Evolutionary conservation across 2,797 vertebrate species (phyloP).

Genomic region (Eupleurogrammus muticus): DNA sequence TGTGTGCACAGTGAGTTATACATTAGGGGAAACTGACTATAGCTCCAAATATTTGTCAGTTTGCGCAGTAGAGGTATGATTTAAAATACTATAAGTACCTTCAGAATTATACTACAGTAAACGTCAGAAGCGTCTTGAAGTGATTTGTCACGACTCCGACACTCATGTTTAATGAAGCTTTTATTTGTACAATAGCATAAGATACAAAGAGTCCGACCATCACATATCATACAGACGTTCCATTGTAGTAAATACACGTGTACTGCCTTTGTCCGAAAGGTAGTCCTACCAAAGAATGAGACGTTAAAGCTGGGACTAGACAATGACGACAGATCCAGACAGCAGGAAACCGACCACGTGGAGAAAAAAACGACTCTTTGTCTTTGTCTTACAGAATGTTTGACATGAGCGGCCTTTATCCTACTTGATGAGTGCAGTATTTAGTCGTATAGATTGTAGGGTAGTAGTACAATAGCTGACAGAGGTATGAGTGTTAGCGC

Average conservation of each 20-base stretch:
- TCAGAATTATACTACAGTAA: no score
- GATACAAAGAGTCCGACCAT: constrained; percentile 80
- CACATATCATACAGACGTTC: constrained; percentile 65
- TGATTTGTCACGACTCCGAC: not conserved
- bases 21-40: no score
- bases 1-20: no score
- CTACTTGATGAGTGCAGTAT: constrained; percentile 22
- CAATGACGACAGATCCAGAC: constrained; percentile 19
- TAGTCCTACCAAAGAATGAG: constrained; percentile 24
- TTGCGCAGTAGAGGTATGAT: no score
- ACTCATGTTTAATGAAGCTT: constrained; percentile 62
- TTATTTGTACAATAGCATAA: constrained; percentile 83
- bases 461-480: constrained; percentile 28
- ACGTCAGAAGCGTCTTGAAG: not conserved
- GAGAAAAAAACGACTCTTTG: not conserved
- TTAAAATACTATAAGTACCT: not conserved
- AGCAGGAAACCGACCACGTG: constrained; percentile 18
- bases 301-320: constrained; percentile 32
- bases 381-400: not conserved
- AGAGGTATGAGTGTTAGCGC: constrained; percentile 23
- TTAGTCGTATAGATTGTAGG: constrained; percentile 23
- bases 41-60: no score
- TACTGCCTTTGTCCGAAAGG: constrained; percentile 22
- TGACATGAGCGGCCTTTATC: constrained; percentile 30
- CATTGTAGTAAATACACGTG: constrained; percentile 57